phyloP scores from a whole-genome alignment of 2,113 vertebrate species.

The Dunckerocampus dactyliophorus region DNA sequence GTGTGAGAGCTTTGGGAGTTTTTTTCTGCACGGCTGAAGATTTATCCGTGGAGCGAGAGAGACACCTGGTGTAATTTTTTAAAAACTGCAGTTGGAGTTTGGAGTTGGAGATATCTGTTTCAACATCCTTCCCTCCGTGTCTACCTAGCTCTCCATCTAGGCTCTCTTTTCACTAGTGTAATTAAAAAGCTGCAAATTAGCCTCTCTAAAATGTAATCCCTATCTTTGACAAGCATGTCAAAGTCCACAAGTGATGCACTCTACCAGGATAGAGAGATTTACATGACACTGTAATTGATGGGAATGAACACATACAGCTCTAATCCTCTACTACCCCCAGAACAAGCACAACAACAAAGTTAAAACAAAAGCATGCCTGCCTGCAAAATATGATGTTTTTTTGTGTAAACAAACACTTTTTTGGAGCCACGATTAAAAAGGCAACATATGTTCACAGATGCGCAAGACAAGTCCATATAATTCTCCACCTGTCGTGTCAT shows the following conservation, averaged over 20 bases:
- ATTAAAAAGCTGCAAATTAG: constrained; percentile 42
- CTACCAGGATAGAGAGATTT: constrained; percentile 21
- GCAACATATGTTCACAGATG: constrained; percentile 14
- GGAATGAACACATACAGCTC: constrained; percentile 17
- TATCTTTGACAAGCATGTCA: constrained; percentile 35
- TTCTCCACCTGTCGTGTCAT: constrained; percentile 30
- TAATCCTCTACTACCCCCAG: not conserved
- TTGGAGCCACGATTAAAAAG: not conserved
- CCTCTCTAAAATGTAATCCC: constrained; percentile 26
- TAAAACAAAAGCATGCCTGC: constrained; percentile 1
- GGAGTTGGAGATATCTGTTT: constrained; percentile 5
- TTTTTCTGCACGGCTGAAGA: not conserved
- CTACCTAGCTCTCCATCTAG: constrained; percentile 20
- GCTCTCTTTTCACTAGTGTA: constrained; percentile 29
- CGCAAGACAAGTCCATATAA: constrained; percentile 9
- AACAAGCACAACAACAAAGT: constrained; percentile 3
- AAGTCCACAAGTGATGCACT: constrained; percentile 36
- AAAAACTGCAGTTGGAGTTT: not conserved
- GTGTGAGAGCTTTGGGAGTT: not conserved
- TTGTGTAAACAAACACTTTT: not conserved
- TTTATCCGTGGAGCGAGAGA: constrained; percentile 74
- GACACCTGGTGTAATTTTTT: constrained; percentile 67
- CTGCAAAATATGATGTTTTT: not conserved
- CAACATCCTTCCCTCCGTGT: constrained; percentile 1
- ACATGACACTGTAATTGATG: constrained; percentile 1